Percentiles rank a stretch among this genome's conserved stretches.
Conservation (phyloP, 2,797 vertebrate genomes). For the Toxotes lorentzi region DNA sequence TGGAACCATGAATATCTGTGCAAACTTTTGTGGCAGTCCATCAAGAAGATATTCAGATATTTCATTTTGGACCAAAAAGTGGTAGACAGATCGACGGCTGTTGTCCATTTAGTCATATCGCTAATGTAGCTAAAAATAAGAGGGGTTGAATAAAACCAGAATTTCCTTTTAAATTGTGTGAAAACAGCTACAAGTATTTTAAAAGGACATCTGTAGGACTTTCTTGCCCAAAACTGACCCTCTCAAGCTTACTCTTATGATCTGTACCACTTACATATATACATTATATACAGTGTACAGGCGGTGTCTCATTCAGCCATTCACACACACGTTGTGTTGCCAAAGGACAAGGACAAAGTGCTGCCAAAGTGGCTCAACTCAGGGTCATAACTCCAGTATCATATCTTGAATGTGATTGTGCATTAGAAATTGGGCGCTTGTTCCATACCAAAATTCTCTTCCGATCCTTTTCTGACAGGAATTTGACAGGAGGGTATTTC, state of each 20-base stretch:
- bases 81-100: not conserved
- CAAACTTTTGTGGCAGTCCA: not conserved
- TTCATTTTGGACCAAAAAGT: not conserved
- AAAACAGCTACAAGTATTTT: not conserved
- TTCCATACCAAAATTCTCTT: conserved; percentile 97
- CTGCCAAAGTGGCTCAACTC: not conserved
- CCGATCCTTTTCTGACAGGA: conserved; percentile 98
- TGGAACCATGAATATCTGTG: too few species aligned
- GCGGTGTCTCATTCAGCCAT: too few species aligned
- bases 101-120: not conserved
- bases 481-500: conserved; percentile 99
- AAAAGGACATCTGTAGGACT: not conserved
- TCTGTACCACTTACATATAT: not conserved
- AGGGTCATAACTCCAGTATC: not conserved
- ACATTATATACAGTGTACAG: too few species aligned
- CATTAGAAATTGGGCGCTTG: conserved; percentile 1
- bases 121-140: not conserved
- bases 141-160: not conserved
- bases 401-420: not conserved
- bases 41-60: not conserved
- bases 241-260: too few species aligned
- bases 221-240: not conserved
- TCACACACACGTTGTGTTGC: not conserved
- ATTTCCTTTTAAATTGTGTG: not conserved
- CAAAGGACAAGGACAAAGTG: not conserved